Conservation (phyloP, 2,888 invertebrate genomes). For the Tromatobia lineatoria region DNA sequence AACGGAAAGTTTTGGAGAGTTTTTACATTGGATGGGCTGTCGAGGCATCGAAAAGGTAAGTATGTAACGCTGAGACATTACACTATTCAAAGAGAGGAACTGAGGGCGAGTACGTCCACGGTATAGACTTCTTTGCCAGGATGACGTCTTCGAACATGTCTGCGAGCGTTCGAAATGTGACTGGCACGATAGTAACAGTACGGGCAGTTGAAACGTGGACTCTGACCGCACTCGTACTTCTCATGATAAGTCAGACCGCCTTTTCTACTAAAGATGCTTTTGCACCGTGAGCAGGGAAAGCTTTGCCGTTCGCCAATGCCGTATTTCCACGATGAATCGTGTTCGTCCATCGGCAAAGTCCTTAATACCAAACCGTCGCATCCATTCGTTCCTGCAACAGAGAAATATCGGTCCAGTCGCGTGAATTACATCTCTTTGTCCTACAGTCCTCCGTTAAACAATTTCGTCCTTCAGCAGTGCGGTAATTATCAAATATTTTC, state of each 20-base stretch:
- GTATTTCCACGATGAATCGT: slow-evolving; percentile 10
- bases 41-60: neutral
- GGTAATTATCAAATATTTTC: neutral
- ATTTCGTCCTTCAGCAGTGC: neutral
- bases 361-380: neutral
- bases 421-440: neutral
- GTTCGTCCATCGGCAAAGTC: neutral
- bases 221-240: slow-evolving; percentile 78
- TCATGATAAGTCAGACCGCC: slow-evolving; percentile 76
- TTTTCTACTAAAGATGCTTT: slow-evolving; percentile 75
- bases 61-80: neutral
- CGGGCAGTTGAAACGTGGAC: slow-evolving; percentile 79
- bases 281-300: slow-evolving; percentile 74
- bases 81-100: neutral
- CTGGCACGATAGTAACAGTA: slow-evolving; percentile 77
- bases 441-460: neutral
- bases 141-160: slow-evolving; percentile 77
- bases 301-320: slow-evolving; percentile 52
- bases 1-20: neutral
- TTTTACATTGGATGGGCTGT: neutral
- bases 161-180: slow-evolving; percentile 77
- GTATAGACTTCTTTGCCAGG: slow-evolving; percentile 73
- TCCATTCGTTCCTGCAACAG: slow-evolving; percentile 33
- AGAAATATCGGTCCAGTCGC: slow-evolving; percentile 19
- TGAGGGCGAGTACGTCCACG: slow-evolving; percentile 69